These are phyloP conservation scores for Xenopus petersii DNA, from an alignment of 2,797 vertebrate genomes.

Conservation along the genomic window DNA sequence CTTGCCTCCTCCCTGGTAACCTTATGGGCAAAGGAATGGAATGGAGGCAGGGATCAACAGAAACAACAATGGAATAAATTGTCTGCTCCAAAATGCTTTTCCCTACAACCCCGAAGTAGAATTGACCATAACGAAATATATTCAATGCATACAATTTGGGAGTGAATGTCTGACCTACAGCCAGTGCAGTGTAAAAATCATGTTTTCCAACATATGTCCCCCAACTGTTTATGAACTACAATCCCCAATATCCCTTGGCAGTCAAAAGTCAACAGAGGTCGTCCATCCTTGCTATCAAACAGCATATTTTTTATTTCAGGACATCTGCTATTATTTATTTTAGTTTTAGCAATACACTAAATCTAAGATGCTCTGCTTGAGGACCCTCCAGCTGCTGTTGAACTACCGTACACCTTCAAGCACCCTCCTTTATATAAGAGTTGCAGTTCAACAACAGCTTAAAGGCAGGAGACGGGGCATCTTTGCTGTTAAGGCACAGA, in stretches of 20 bases:
- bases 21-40: conserved; percentile 59
- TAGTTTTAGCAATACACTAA: too few relatives aligned
- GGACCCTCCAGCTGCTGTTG: too few relatives aligned
- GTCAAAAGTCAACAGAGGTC: too few relatives aligned
- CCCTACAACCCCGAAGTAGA: neutral
- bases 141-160: neutral
- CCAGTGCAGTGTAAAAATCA: neutral
- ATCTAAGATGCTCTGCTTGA: too few relatives aligned
- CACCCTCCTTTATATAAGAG: too few relatives aligned
- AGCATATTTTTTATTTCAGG: too few relatives aligned
- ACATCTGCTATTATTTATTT: too few relatives aligned
- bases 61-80: conserved; percentile 51
- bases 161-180: neutral
- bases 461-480: too few relatives aligned
- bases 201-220: neutral
- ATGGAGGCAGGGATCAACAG: conserved; percentile 54
- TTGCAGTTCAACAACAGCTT: too few relatives aligned
- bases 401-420: too few relatives aligned
- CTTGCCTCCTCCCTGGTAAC: conserved; percentile 58
- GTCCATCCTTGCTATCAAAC: too few relatives aligned
- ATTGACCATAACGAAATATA: conserved; percentile 10
- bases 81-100: conserved; percentile 56
- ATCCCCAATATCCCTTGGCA: neutral
- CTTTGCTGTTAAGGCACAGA: too few relatives aligned
- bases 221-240: neutral